These are phyloP conservation scores for Cydia amplana DNA, from an alignment of 1,140 invertebrate species.

Conservation along the genomic window DNA sequence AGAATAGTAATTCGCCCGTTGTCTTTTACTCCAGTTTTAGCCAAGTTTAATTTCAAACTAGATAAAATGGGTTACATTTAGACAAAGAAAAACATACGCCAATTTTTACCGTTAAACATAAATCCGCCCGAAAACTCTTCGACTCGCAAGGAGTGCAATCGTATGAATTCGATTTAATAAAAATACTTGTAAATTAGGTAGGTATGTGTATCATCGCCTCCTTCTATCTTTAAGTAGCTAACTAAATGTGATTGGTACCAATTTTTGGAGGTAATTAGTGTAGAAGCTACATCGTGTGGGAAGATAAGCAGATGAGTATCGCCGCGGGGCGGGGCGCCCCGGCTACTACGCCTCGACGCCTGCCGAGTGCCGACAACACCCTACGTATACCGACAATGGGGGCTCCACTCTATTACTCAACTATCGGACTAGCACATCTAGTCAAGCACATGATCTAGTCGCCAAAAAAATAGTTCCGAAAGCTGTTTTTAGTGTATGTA, in stretches of 20 bases:
- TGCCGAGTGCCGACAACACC: constrained; percentile 35
- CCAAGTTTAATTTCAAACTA: too few relatives aligned
- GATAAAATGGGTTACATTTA: too few relatives aligned
- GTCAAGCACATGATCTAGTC: background rate
- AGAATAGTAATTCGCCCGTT: too few relatives aligned
- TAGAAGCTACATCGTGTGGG: constrained; percentile 41
- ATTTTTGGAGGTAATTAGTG: background rate
- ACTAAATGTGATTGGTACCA: background rate
- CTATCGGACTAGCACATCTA: constrained; percentile 6
- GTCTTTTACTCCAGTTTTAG: too few relatives aligned
- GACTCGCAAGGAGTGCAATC: too few relatives aligned
- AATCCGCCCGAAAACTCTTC: too few relatives aligned
- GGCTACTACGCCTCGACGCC: constrained; percentile 63
- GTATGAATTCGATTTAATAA: too few relatives aligned
- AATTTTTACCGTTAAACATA: too few relatives aligned
- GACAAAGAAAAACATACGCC: too few relatives aligned
- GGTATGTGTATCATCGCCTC: too few relatives aligned
- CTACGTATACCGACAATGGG: background rate
- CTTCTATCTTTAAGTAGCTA: too few relatives aligned
- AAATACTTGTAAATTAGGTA: too few relatives aligned
- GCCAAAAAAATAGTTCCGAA: background rate
- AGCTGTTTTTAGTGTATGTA: background rate
- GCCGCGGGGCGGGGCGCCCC: constrained; percentile 45
- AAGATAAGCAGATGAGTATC: constrained; percentile 56
- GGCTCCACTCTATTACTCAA: background rate